phyloP scores from a whole-genome alignment of 2,113 vertebrate species.

The Tetrao urogallus region DNA sequence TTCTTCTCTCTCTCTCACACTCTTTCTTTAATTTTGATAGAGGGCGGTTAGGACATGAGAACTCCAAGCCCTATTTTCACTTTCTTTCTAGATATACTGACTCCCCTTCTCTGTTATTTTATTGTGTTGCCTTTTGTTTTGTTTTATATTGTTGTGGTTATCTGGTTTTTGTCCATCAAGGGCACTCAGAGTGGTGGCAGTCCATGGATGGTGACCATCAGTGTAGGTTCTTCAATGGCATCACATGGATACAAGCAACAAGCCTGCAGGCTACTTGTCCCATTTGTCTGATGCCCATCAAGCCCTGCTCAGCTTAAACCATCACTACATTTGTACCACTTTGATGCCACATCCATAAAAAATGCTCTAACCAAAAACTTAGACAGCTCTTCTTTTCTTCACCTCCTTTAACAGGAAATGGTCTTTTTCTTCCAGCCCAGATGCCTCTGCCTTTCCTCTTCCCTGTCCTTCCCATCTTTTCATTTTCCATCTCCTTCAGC shows the following conservation, averaged over 20 bases:
- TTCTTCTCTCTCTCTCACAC: not conserved
- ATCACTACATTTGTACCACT: not conserved
- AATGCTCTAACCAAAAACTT: not conserved
- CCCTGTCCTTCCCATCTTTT: not conserved
- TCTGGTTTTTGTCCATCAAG: not conserved
- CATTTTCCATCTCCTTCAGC: not conserved
- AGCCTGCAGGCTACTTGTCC: not conserved
- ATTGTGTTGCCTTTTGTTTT: not conserved
- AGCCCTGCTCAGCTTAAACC: not conserved
- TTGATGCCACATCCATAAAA: rapidly evolving
- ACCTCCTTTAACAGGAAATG: not conserved
- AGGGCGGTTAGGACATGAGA: not conserved
- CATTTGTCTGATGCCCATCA: not conserved
- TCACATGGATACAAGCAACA: not conserved
- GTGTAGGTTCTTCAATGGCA: not conserved
- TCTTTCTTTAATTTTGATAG: not conserved
- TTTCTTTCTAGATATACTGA: not conserved
- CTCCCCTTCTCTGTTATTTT: not conserved
- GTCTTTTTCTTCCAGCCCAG: not conserved
- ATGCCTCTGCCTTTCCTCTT: not conserved
- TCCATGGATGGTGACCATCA: not conserved
- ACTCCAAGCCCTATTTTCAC: not conserved
- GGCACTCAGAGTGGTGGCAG: rapidly evolving
- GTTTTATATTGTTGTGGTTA: not conserved
- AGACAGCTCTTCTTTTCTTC: not conserved